Base-by-base conservation (phyloP, 2,888 invertebrate species). In the Agriopis aurantiaria region DNA sequence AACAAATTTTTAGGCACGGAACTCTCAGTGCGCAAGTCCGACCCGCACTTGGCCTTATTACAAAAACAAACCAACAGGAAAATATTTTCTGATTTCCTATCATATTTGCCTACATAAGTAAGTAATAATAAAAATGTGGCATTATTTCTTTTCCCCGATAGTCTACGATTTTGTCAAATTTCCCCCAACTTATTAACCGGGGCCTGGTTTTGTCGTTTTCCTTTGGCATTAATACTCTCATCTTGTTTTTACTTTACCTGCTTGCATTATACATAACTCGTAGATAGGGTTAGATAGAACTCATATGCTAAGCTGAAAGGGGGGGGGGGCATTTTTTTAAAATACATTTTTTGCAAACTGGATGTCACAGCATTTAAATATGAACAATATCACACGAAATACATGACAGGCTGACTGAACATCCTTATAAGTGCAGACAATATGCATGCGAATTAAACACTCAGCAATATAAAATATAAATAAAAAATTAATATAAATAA, bases 201-300 rank as follows among this genome's bases (percentile, higher is more conserved):
- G 12, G 12, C 46, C 48, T 40, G 62, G 17, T 57, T 68, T 62
- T 68, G 62, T 62, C 56, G 43, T 68, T 57, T 62, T 68, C 62
- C 45, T 68, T 57, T 62, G 61, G 51, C 43, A 67, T 62, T 51
- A 61, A 62, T 58, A 62, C 48, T 45, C 51, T 58, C 66, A 61
- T 60, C 57, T 68, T 23, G 57, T 68, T 68, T 60, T 62, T 61
- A 62, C 33, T 60, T 48, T n/a, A 48, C 60, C 55, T 48, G n/a
- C 60, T 12, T 33, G 52, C 17, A 52, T n/a, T 51, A n/a, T 51
- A 51, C 51, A 17, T 51, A 51, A 51, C 17, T 51, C 10, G 17
- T 17, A 14, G 8, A 14, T 6, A 14, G 14, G 51, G 51, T 51
- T 23, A n/a, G 0, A n/a, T n/a, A 12, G 48, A 48, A 51, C 51